A percentile compares a stretch with the other conserved stretches of the same genome.
Conservation (phyloP, 2,888 invertebrate species). For the Amphipyra tragopoginis region DNA sequence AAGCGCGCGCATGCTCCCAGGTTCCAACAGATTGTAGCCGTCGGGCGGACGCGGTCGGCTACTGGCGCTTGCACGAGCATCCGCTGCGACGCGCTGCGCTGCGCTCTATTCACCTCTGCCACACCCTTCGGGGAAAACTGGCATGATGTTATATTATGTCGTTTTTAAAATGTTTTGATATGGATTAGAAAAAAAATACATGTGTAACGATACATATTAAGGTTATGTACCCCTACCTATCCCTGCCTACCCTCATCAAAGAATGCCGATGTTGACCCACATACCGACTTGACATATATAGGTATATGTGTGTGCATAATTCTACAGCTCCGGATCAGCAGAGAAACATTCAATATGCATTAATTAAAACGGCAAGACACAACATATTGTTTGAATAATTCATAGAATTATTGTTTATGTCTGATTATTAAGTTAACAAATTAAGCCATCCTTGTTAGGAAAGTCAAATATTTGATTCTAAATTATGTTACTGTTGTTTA, state of each 20-base stretch:
- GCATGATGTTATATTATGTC: no score
- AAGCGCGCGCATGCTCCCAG: no score
- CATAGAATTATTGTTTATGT: slow-evolving; percentile 52
- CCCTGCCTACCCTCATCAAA: slow-evolving; percentile 24
- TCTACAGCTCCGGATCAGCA: not conserved
- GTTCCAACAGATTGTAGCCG: no score
- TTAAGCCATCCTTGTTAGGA: slow-evolving; percentile 51
- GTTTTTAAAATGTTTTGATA: no score
- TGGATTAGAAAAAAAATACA: no score
- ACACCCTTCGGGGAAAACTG: no score
- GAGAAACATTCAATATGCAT: slow-evolving; percentile 53
- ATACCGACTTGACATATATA: slow-evolving; percentile 8
- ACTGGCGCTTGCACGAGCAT: no score
- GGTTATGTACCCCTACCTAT: no score
- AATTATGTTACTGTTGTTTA: slow-evolving; percentile 26
- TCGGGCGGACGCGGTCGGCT: no score
- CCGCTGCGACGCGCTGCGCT: no score
- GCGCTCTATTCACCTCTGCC: no score
- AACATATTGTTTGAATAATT: slow-evolving; percentile 33
- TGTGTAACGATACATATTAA: no score
- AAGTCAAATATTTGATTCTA: slow-evolving; percentile 48
- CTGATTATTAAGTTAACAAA: slow-evolving; percentile 52
- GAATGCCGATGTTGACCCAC: slow-evolving; percentile 15
- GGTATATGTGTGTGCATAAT: slow-evolving; percentile 1
- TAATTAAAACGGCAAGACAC: slow-evolving; percentile 51